Conservation (phyloP, 2,888 invertebrate species). For the Ophion costatus region DNA sequence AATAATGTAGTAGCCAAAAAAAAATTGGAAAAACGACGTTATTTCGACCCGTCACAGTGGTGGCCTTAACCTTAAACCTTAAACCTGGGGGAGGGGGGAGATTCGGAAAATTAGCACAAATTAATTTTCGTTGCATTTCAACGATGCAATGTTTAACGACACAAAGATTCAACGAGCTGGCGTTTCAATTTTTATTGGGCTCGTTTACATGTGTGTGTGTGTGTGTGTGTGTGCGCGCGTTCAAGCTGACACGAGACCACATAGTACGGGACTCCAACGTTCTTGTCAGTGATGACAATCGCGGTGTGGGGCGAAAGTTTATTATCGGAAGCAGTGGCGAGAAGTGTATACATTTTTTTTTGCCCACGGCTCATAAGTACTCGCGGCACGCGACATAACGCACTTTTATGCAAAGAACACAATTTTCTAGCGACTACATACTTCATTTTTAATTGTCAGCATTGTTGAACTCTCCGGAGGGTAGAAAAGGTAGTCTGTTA, state of each 20-base stretch:
- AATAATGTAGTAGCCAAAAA: too few relatives aligned
- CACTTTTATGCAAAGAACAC: slow-evolving; percentile 2
- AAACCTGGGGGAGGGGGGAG: too few relatives aligned
- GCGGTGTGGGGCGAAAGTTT: slow-evolving; percentile 1
- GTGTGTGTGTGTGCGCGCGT: not conserved
- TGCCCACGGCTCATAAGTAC: not conserved
- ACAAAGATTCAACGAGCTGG: not conserved
- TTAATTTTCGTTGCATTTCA: not conserved
- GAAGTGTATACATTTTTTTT: slow-evolving; percentile 1
- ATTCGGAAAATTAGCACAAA: not conserved
- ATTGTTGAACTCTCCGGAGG: not conserved
- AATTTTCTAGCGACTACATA: not conserved
- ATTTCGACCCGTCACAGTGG: too few relatives aligned
- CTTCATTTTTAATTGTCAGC: not conserved
- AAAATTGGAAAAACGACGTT: too few relatives aligned
- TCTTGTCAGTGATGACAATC: slow-evolving; percentile 18
- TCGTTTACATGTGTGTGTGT: not conserved
- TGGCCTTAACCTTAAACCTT: too few relatives aligned
- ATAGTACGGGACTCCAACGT: not conserved
- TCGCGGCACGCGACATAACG: slow-evolving; percentile 22
- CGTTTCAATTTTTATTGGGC: not conserved
- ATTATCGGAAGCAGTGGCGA: slow-evolving; percentile 12
- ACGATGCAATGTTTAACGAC: not conserved
- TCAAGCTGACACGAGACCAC: not conserved
- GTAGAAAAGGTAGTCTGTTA: not conserved